These are phyloP conservation scores for Heterocephalus glaber DNA, from an alignment of 2,113 vertebrate species.

Conservation along the genomic window DNA sequence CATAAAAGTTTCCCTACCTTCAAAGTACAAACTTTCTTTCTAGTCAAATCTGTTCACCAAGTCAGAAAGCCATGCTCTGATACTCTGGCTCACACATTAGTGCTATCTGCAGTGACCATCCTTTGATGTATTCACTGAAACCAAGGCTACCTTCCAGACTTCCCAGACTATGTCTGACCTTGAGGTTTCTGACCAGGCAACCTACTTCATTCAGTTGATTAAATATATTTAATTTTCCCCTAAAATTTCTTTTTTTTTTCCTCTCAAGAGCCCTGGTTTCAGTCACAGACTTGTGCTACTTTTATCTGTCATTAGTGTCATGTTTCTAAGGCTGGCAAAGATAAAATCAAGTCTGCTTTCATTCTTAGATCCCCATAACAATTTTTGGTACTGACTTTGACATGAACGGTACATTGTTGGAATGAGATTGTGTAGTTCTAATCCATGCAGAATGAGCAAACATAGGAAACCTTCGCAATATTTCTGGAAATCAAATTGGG, in stretches of 20 bases:
- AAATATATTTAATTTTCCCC: neutral
- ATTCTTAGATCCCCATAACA: neutral
- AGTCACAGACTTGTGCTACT: neutral
- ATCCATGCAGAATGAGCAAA: neutral
- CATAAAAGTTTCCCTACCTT: neutral
- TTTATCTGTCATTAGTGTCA: constrained; percentile 1
- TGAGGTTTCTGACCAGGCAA: neutral
- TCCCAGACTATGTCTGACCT: neutral
- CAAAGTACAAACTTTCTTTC: neutral
- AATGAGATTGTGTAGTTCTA: neutral
- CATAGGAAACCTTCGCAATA: neutral
- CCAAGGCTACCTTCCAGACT: neutral
- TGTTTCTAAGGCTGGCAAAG: constrained; percentile 8
- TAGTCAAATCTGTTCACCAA: neutral
- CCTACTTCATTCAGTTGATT: neutral
- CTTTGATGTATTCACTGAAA: neutral
- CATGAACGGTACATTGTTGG: neutral
- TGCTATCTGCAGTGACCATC: neutral
- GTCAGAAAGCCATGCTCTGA: neutral
- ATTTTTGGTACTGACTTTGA: constrained; percentile 1
- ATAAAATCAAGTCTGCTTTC: constrained; percentile 31
- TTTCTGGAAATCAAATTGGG: neutral
- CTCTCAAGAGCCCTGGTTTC: neutral
- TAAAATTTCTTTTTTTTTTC: constrained; percentile 27
- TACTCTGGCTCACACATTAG: neutral